These are phyloP conservation scores for Achatina immaculata DNA, from an alignment of 1,140 invertebrate species.

Conservation along the genomic window DNA sequence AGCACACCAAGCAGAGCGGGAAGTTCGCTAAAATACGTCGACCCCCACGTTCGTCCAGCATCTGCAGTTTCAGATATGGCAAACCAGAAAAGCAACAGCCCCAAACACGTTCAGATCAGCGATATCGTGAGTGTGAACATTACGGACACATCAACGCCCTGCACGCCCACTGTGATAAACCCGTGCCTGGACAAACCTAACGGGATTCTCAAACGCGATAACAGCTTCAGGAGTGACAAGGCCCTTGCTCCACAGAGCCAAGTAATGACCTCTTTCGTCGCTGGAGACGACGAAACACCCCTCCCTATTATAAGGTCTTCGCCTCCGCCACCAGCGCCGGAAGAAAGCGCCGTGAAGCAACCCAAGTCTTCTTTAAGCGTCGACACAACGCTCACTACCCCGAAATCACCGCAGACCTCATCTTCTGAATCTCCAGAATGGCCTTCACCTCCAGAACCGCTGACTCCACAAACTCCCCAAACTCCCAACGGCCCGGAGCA, in stretches of 20 bases:
- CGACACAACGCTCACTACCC: neutral
- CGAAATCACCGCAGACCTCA: slow-evolving; percentile 44
- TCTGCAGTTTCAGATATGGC: slow-evolving; percentile 46
- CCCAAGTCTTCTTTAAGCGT: slow-evolving; percentile 17
- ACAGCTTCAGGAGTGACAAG: neutral
- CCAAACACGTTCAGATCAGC: slow-evolving; percentile 43
- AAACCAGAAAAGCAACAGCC: slow-evolving; percentile 42
- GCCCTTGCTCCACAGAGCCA: slow-evolving; percentile 7
- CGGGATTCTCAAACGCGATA: slow-evolving; percentile 44
- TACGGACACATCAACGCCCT: slow-evolving; percentile 29
- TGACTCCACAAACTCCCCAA: slow-evolving; percentile 63
- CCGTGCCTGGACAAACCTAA: slow-evolving; percentile 41
- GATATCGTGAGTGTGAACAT: slow-evolving; percentile 43
- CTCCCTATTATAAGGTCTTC: neutral
- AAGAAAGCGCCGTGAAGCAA: slow-evolving; percentile 15
- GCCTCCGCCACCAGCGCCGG: slow-evolving; percentile 20
- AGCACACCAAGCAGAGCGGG: neutral
- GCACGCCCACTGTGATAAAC: slow-evolving; percentile 26
- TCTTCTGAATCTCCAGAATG: slow-evolving; percentile 67
- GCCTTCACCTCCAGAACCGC: slow-evolving; percentile 68
- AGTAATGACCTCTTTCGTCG: slow-evolving; percentile 20
- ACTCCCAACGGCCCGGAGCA: slow-evolving; percentile 56
- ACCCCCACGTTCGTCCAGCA: slow-evolving; percentile 29
- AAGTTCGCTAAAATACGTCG: neutral
- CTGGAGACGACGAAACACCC: slow-evolving; percentile 6